Base-by-base conservation (phyloP, 2,797 vertebrate species). In the Chlorospingus semifuscus region DNA sequence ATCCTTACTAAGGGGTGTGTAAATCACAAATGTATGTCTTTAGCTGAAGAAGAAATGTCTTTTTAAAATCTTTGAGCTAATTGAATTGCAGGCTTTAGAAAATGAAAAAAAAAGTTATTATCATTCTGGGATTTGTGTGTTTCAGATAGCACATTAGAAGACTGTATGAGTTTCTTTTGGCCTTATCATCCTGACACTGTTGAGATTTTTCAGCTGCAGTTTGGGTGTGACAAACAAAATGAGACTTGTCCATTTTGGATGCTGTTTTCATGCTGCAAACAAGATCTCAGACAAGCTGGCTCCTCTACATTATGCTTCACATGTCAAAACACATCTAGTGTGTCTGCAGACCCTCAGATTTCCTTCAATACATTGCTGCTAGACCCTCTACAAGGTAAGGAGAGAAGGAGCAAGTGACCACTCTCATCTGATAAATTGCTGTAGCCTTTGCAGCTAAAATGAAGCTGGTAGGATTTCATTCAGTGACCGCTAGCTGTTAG, bases 1-100 rank as follows among this genome's bases (percentile, higher is more conserved):
- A 94, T 83, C 42, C 49, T 52, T 75, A 36, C 15, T 70, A 68
- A 89, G 19, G 7, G 14, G 11, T 37, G 15, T 21, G 17, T 77
- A 89, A 85, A 87, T 94, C 36, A 69, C 29, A 71, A 80, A 50
- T 47, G 3, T 57, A 72, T 86, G 53, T 36, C 64, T 90, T 83
- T 57, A 87, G 50, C 53, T 93, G 36, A 44, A 53, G 56, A 89
- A 83, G 21, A 74, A n/a, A 47, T 91, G 26, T 63, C 57, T 87
- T 95, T 91, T 37, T 78, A 41, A 92, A 93, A 57, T 50, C 26
- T 89, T 94, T 80, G 16, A 77, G 64, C 26, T 93, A 89, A 90
- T 61, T 83, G 76, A 87, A 91, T 74, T 78, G 42, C 36, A 53
- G 49, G 16, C 26, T 90, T 61, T 71, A 46, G 27, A 23, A 81